Base-by-base conservation (phyloP, 2,888 invertebrate genomes). In the Agonopterix heracliana region DNA sequence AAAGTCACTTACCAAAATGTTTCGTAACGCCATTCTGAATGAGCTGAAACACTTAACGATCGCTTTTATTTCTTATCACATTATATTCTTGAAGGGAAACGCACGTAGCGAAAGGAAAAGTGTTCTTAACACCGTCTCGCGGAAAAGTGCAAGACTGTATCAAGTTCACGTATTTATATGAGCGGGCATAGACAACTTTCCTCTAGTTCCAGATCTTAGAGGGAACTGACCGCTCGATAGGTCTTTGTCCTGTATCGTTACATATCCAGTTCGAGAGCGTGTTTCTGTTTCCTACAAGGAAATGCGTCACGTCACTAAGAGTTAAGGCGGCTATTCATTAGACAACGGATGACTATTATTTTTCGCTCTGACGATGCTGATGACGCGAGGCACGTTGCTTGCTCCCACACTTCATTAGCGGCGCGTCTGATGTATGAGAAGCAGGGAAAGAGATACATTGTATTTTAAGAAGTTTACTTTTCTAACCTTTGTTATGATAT, bases 81-180 rank as follows among this genome's bases (percentile, higher is more conserved):
- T 79, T 71, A 80, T 78, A 66, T 64, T 60, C 65, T 63, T 61
- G 44, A 54, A 48, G 57, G 59, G 67, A 74, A 75, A 67, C 62
- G 61, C 69, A 64, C 63, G 59, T 66, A 64, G 63, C 71, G 74
- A 77, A 72, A 80, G 71, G 78, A 84, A 86, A 86, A 85, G 83
- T 80, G 81, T 61, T 77, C 74, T 65, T 63, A 71, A 66, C 68
- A 64, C 56, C 60, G 66, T 60, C 72, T 65, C 71, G 59, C 56
- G 77, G 84, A 86, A 84, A 84, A 87, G 87, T 88, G 87, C 67
- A 56, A 57, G 69, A 61, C 59, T 56, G 70, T 82, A 84, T 83
- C 82, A 86, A 84, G 85, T 86, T 83, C 82, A 85, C 68, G 81
- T 71, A 81, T 87, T 86, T 88, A 87, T 87, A 87, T 78, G 71